These are phyloP conservation scores for Valencia hispanica DNA, from an alignment of 2,797 vertebrate species.

Conservation along the genomic window DNA sequence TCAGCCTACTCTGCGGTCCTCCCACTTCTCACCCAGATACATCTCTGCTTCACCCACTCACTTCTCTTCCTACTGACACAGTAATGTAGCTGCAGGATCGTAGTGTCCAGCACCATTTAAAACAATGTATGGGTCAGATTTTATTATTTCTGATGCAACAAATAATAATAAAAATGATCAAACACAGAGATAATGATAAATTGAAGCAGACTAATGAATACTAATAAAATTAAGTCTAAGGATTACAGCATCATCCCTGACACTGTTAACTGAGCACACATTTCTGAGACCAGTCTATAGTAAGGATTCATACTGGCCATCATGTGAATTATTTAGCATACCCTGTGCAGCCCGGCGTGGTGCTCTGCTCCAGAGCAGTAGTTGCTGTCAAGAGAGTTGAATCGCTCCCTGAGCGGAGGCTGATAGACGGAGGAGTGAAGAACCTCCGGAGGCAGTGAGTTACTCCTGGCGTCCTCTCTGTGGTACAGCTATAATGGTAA, in stretches of 20 bases:
- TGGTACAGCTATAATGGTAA: conserved; percentile 85
- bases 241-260: background rate
- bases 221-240: background rate
- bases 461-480: conserved; percentile 93
- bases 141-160: background rate
- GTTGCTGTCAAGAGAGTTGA: conserved; percentile 94
- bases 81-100: background rate
- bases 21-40: conserved; percentile 72
- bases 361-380: conserved; percentile 90
- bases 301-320: background rate
- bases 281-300: background rate
- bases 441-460: conserved; percentile 95
- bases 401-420: conserved; percentile 93
- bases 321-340: conserved; percentile 54
- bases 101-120: background rate
- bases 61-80: conserved; percentile 36
- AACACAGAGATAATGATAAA: background rate
- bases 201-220: background rate
- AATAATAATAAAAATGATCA: background rate
- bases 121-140: background rate
- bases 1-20: conserved; percentile 68
- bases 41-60: conserved; percentile 63
- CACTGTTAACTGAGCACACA: background rate
- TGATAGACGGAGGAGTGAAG: conserved; percentile 94
- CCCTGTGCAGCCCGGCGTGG: conserved; percentile 89